Evolutionary conservation across 2,113 vertebrate species (phyloP).

Genomic region (Colossoma macropomum): DNA sequence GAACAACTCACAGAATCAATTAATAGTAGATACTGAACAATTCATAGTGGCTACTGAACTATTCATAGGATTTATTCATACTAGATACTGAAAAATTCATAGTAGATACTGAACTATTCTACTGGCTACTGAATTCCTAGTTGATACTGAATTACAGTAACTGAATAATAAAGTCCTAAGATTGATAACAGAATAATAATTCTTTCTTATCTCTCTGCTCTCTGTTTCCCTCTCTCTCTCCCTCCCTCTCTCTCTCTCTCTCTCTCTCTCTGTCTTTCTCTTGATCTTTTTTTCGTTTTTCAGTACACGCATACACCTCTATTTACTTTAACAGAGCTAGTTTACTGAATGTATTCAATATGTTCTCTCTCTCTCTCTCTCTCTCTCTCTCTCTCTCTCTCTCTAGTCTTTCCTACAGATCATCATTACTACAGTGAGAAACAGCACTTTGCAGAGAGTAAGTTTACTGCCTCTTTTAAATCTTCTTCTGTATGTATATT

Average conservation of each 20-base stretch:
- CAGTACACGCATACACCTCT: too few species aligned
- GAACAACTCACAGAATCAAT: too few species aligned
- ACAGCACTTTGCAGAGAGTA: conserved; percentile 85
- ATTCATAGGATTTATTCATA: too few species aligned
- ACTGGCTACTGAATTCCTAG: too few species aligned
- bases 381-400: conserved; percentile 18
- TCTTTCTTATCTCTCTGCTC: conserved; percentile 14
- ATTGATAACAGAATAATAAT: background rate
- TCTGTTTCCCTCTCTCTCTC: conserved; percentile 40
- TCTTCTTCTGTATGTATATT: background rate
- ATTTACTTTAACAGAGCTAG: background rate
- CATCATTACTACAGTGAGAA: conserved; percentile 86
- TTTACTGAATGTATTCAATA: background rate
- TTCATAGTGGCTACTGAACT: too few species aligned
- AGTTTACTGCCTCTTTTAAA: conserved; percentile 60
- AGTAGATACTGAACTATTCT: background rate
- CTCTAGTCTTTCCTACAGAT: conserved; percentile 71
- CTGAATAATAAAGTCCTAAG: too few species aligned
- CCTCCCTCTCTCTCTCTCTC: conserved; percentile 26
- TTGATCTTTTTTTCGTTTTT: too few species aligned
- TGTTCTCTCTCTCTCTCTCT: conserved; percentile 2
- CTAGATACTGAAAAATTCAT: too few species aligned
- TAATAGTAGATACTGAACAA: too few species aligned
- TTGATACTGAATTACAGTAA: too few species aligned
- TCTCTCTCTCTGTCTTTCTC: background rate